Evolutionary conservation across 2,888 invertebrate genomes (phyloP).

Genomic region (Epiblema foenella): DNA sequence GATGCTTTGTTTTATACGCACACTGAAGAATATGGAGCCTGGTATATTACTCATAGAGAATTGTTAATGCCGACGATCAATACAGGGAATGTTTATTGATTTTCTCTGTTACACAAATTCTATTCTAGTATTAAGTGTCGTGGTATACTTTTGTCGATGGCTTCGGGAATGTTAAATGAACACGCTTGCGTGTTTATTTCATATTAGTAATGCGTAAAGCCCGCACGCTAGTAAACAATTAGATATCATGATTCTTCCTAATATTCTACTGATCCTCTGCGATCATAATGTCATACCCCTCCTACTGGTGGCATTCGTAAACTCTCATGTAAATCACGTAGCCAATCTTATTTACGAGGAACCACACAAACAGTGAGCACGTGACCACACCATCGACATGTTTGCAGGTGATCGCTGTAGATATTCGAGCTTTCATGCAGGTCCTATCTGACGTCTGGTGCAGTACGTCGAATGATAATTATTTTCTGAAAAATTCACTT

Average conservation of each 20-base stretch:
- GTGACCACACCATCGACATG: neutral
- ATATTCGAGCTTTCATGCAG: neutral
- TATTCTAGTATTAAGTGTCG: slow-evolving; percentile 17
- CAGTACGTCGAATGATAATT: too few relatives aligned
- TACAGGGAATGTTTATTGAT: slow-evolving; percentile 31
- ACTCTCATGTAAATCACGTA: neutral
- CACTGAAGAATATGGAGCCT: slow-evolving; percentile 32
- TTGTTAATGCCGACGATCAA: slow-evolving; percentile 35
- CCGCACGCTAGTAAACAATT: neutral
- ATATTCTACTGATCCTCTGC: neutral
- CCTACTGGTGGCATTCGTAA: neutral
- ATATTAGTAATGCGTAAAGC: too few relatives aligned
- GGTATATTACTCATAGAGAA: slow-evolving; percentile 36
- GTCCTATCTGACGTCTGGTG: too few relatives aligned
- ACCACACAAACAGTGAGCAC: neutral
- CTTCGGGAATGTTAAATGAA: neutral
- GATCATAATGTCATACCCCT: neutral
- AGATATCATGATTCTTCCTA: neutral
- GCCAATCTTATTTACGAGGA: slow-evolving; percentile 4
- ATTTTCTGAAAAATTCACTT: neutral
- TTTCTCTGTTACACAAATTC: slow-evolving; percentile 2
- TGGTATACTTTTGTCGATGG: slow-evolving; percentile 22
- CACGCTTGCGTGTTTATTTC: neutral
- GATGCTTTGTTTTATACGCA: slow-evolving; percentile 41
- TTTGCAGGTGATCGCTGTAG: neutral